Percentiles rank a stretch among this genome's conserved stretches.
These are phyloP conservation scores for Myodes glareolus DNA, from an alignment of 2,113 vertebrate species.

Conservation along the genomic window DNA sequence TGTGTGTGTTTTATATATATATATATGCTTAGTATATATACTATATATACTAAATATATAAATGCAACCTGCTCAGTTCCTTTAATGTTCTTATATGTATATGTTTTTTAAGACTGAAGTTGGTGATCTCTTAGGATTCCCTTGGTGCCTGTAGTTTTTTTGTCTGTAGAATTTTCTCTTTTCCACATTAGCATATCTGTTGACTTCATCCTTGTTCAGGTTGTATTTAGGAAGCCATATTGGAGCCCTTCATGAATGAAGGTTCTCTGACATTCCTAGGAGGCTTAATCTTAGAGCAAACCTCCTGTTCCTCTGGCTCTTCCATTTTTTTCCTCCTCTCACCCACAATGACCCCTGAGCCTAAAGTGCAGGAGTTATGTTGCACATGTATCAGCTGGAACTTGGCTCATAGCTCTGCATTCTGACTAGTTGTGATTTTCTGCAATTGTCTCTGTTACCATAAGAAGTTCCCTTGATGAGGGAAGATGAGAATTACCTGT, in stretches of 20 bases:
- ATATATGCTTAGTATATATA: not conserved
- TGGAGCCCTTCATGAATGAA: not conserved
- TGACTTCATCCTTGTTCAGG: not conserved
- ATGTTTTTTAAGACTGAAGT: not conserved
- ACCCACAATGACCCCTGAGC: not conserved
- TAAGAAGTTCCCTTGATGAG: not conserved
- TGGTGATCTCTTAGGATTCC: not conserved
- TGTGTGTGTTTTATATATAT: not conserved
- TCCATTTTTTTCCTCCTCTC: not conserved
- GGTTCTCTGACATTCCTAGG: not conserved
- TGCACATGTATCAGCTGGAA: not conserved
- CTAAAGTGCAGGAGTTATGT: not conserved
- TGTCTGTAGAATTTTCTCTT: not conserved
- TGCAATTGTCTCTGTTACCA: not conserved
- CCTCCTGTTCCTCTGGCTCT: not conserved
- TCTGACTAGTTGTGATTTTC: not conserved
- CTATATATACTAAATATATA: no score
- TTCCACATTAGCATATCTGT: not conserved
- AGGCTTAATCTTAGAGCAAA: no score
- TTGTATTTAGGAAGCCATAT: not conserved
- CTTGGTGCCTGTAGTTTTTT: no score
- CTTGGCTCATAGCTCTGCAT: not conserved
- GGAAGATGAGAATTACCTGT: not conserved
- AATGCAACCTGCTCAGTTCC: not conserved
- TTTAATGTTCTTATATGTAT: not conserved